Evolutionary conservation across 2,888 invertebrate genomes (phyloP).

Genomic region (Megamerina dolium): DNA sequence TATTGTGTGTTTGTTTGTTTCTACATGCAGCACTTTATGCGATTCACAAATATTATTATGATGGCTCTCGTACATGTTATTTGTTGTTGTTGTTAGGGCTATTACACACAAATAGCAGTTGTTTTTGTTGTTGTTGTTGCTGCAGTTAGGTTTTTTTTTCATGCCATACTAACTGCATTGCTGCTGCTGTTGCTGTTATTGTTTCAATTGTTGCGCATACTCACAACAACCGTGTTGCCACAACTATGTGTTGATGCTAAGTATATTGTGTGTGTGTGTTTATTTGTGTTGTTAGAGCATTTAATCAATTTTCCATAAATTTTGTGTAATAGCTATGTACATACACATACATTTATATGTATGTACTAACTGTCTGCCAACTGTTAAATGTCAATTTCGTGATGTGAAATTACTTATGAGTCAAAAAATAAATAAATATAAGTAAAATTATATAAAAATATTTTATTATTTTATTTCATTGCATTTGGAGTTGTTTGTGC

Average conservation of each 20-base stretch:
- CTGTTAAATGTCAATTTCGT: constrained; percentile 25
- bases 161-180: too few relatives aligned
- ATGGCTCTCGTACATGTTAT: too few relatives aligned
- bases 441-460: too few relatives aligned
- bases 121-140: not conserved
- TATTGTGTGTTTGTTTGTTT: too few relatives aligned
- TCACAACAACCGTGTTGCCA: not conserved
- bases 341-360: too few relatives aligned
- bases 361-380: too few relatives aligned
- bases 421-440: too few relatives aligned
- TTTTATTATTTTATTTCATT: too few relatives aligned
- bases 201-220: not conserved
- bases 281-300: not conserved
- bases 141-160: not conserved
- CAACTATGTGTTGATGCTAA: not conserved
- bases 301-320: constrained; percentile 3
- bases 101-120: not conserved
- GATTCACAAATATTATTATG: too few relatives aligned
- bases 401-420: constrained; percentile 13
- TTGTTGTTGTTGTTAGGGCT: not conserved
- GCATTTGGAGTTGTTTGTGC: too few relatives aligned
- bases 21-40: too few relatives aligned
- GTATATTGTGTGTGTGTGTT: not conserved
- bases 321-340: too few relatives aligned
- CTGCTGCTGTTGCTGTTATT: constrained; percentile 5